These are phyloP conservation scores for Xerus rutilus DNA, from an alignment of 2,797 vertebrate species.

Conservation along the genomic window DNA sequence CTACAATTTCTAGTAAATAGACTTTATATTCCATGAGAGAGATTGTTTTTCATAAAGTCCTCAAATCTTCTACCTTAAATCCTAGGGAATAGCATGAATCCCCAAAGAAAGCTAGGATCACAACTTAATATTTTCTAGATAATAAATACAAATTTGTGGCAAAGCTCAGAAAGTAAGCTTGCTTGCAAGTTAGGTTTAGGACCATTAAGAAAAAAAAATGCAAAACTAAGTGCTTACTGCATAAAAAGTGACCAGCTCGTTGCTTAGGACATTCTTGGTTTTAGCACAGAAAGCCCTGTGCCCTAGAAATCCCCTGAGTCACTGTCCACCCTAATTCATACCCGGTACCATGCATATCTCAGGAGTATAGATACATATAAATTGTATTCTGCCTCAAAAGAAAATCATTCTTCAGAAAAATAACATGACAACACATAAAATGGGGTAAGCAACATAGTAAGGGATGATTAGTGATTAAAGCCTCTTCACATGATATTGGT, in stretches of 20 bases:
- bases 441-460: neutral
- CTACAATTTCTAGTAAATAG: neutral
- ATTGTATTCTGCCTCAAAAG: neutral
- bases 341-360: neutral
- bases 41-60: neutral
- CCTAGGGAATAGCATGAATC: constrained; percentile 13
- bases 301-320: neutral
- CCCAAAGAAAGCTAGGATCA: neutral
- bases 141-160: constrained; percentile 20
- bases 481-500: neutral
- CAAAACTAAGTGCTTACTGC: neutral
- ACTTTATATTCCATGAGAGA: neutral
- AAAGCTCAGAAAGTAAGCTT: constrained; percentile 4
- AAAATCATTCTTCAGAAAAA: constrained; percentile 5
- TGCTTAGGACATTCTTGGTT: neutral
- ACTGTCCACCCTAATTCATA: neutral
- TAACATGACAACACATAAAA: neutral
- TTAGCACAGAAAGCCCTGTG: neutral
- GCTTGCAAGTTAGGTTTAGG: neutral
- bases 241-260: neutral
- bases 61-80: constrained; percentile 19
- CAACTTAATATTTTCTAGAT: constrained; percentile 26
- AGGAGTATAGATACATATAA: neutral
- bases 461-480: neutral
- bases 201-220: neutral